A percentile compares a stretch with the other conserved stretches of the same genome.
Evolutionary conservation across 2,797 vertebrate genomes (phyloP).

Genomic region (Falco concolor): DNA sequence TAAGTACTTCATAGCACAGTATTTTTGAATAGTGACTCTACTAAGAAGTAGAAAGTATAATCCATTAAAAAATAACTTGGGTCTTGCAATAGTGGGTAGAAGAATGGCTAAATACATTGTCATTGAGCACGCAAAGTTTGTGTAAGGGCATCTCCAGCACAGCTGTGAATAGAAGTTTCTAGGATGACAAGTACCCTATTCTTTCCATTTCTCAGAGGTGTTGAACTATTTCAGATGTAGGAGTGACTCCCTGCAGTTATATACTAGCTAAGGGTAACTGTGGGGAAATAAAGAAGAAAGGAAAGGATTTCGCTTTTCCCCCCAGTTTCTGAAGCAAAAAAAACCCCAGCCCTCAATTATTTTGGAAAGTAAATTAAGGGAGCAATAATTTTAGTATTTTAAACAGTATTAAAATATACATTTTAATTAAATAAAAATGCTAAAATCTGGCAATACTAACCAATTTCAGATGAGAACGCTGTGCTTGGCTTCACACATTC

Average conservation of each 20-base stretch:
- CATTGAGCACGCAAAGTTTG: neutral
- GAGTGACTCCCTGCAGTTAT: neutral
- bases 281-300: neutral
- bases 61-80: neutral
- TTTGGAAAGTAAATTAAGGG: neutral
- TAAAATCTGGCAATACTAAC: neutral
- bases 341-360: neutral
- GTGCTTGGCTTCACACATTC: neutral
- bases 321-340: neutral
- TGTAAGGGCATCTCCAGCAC: neutral
- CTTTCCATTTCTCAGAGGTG: neutral
- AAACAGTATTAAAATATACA: neutral
- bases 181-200: neutral
- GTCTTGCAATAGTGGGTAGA: neutral
- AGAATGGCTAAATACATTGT: neutral
- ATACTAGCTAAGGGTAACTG: neutral
- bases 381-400: neutral
- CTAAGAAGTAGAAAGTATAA: neutral
- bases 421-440: neutral
- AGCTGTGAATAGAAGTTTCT: neutral
- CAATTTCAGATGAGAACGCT: neutral
- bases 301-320: neutral
- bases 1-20: neutral
- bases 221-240: neutral
- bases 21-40: neutral